Evolutionary conservation across 2,113 vertebrate genomes (phyloP), one percentile per base, ranked within the genome.

Genomic region (Corynorhinus townsendii): DNA sequence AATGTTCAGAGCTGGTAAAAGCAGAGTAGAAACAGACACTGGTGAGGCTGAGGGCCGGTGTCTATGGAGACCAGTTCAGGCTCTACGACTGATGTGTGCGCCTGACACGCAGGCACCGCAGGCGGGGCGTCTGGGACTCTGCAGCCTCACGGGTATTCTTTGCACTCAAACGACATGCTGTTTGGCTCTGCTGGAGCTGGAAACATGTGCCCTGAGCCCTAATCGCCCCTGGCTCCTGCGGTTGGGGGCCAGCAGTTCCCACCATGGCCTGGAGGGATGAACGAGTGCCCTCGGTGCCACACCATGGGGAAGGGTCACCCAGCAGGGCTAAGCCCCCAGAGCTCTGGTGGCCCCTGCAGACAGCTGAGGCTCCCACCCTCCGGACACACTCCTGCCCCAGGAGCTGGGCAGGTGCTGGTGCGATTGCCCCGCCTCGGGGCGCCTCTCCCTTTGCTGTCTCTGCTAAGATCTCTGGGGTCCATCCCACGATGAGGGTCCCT

Each of bases 41-140:
- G 2, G 6, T 16, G 64, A 94, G 84, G 43, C n/a, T 4, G 76
- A 71, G 30, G 24, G 77, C 26, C 0, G 4, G 75, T 62, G 47
- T 52, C 45, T 17, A 52, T 43, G 28, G 28, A 71, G 38, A 73
- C 38, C 80, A 68, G 5, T 20, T 35, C 1, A 0, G 4, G 20
- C 6, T 91, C 56, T 62, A 72, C 52, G 26, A 19, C 7, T 20
- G 54, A 56, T 7, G 20, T 56, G 54, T 3, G 20, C 8, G 20
- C 54, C 54, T 56, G 54, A 56, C 54, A 62, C 11, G 2, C 35
- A 10, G 77, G 24, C 28, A 28, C 49, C 14, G 3, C 0, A 2
- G 26, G 71, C 43, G 30, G 79, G 59, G 66, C 16, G 49, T 33
- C 84, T 30, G 15, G 43, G n/a, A 38, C 80, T 79, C 33, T 45